Evolutionary conservation across 1,140 invertebrate genomes (phyloP), one percentile per base, ranked within the genome.

Genomic region (Babylonia areolata): DNA sequence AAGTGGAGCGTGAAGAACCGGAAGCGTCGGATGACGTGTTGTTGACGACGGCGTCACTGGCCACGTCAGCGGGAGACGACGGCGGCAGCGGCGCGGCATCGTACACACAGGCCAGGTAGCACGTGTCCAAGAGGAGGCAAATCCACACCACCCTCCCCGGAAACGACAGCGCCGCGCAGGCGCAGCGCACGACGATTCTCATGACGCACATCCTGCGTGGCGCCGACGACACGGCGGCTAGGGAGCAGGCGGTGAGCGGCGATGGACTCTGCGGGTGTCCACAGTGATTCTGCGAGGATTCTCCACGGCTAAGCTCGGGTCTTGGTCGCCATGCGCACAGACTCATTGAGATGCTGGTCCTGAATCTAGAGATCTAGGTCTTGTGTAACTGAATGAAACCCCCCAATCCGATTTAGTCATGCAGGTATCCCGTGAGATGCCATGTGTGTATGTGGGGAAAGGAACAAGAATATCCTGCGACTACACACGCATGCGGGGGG

Each of bases 151-250:
- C 23, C 23, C 40, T 64, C 12, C 81, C 82, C 64, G 82, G 64
- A 42, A 84, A 84, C 54, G 58, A 64, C 58, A 64, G 58, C 58
- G 28, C 82, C 15, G 82, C 82, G 40, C 64, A 73, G 2, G 37
- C 64, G 64, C 64, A 35, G 82, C 69, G 64, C 40, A 3, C 37
- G 2, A 69, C 40, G 6, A 12, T 42, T 23, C 12, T 42, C 3
- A 84, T 35, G 15, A 84, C 39, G 64, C 51, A 46, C 82, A 84
- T 84, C 69, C 35, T 40, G 37, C 40, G 2, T n/a, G 33, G 54
- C 35, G 23, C 23, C 12, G n/a, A n/a, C n/a, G n/a, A n/a, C n/a
- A n/a, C n/a, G n/a, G n/a, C n/a, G n/a, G n/a, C n/a, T n/a, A n/a
- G n/a, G n/a, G n/a, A n/a, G 54, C 20, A 15, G 15, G 39, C 2